These are phyloP conservation scores for Gnatocerus cornutus DNA, from an alignment of 2,888 invertebrate genomes.

Conservation along the genomic window DNA sequence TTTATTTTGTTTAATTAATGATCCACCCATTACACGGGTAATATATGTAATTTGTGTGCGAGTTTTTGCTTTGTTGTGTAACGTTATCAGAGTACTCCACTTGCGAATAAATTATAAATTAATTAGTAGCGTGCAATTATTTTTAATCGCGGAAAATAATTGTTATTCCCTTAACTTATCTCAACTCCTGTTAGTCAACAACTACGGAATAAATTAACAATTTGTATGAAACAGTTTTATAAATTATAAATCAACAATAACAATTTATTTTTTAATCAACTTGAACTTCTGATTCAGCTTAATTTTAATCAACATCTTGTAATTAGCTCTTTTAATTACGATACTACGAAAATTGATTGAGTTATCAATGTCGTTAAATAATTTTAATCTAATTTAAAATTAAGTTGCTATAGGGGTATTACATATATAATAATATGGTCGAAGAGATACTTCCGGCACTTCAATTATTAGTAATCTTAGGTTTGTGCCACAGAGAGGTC, in stretches of 20 bases:
- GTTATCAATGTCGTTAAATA: constrained; percentile 17
- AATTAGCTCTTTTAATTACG: constrained; percentile 16
- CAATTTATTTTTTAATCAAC: constrained; percentile 22
- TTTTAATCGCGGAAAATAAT: constrained; percentile 32
- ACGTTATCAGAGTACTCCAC: constrained; percentile 15
- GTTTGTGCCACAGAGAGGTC: background rate
- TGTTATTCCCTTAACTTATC: background rate
- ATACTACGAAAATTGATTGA: constrained; percentile 10
- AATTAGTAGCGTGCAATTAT: constrained; percentile 38
- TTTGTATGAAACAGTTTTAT: constrained; percentile 14
- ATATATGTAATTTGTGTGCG: constrained; percentile 25
- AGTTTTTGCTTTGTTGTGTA: constrained; percentile 24
- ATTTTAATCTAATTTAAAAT: constrained; percentile 38
- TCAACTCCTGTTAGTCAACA: constrained; percentile 19
- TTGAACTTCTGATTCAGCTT: constrained; percentile 27
- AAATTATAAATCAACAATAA: constrained; percentile 15
- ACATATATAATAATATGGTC: constrained; percentile 15
- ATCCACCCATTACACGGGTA: constrained; percentile 31
- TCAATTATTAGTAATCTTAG: constrained; percentile 3
- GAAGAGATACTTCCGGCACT: constrained; percentile 21
- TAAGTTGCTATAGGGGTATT: constrained; percentile 29
- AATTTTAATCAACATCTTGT: constrained; percentile 14
- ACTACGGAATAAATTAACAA: constrained; percentile 20
- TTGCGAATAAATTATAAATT: constrained; percentile 30
- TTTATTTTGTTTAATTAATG: constrained; percentile 36